Evolutionary conservation across 2,888 invertebrate species (phyloP), one percentile per base, ranked within the genome.

Genomic region (Suillia variegata): DNA sequence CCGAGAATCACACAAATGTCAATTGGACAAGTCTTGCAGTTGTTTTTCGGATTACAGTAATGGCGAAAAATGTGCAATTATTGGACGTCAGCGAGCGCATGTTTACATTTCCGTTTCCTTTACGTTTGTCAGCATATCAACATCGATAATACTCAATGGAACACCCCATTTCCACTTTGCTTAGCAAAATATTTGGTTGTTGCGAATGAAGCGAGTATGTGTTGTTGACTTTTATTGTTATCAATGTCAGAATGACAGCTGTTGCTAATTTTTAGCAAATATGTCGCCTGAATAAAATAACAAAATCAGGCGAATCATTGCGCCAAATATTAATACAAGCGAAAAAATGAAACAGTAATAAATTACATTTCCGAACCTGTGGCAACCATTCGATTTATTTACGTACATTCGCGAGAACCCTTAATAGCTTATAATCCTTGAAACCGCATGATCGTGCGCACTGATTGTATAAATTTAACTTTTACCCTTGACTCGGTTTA

Each of bases 191-290:
- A 4, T 38, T 38, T 31, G 31, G 31, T 31, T 10, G 38, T 38
- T 8, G 38, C n/a, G 38, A n/a, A 4, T 10, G 38, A n/a, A 13
- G 38, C n/a, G 38, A 4, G 10, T 38, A n/a, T n/a, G 38, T 38
- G n/a, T 5, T 26, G 10, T 26, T 38, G n/a, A 5, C 38, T 13
- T 45, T 45, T 45, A 20, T 45, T 45, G 20, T 45, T 45, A 13
- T 45, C 5, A 18, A 45, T 45, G 45, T 45, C 45, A 45, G 6
- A 18, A 5, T 45, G 45, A 20, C 45, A 45, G 45, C 45, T 45
- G 45, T 45, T 45, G 45, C 45, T 45, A 45, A 45, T 45, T 45
- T 38, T 45, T 45, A 4, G 38, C 38, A 10, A 38, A 38, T 38
- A 38, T 38, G 4, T n/a, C 15, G n/a, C 38, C n/a, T 38, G 12